These are phyloP conservation scores for Bostrychus sinensis DNA, from an alignment of 2,113 vertebrate genomes.

Conservation along the genomic window DNA sequence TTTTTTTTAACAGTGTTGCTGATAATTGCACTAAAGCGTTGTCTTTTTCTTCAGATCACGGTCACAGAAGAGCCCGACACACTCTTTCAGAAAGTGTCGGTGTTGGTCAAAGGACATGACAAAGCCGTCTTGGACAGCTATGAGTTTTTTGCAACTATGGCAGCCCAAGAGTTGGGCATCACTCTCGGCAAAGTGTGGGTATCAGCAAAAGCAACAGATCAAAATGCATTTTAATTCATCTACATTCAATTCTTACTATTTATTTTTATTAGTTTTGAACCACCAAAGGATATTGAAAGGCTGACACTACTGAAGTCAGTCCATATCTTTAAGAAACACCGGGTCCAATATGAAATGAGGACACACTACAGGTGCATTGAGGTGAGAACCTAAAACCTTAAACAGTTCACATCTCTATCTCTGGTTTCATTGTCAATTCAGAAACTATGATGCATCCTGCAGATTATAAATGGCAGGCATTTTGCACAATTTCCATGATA, in stretches of 20 bases:
- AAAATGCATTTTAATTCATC: not conserved
- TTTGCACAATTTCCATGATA: too few species aligned
- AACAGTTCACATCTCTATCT: not conserved
- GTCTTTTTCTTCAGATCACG: constrained; percentile 79
- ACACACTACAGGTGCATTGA: constrained; percentile 88
- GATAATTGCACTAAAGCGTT: not conserved
- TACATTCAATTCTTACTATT: not conserved
- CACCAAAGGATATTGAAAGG: constrained; percentile 84
- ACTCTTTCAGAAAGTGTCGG: constrained; percentile 86
- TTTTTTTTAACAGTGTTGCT: not conserved
- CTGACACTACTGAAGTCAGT: constrained; percentile 92
- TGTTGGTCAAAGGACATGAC: constrained; percentile 93
- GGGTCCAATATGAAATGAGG: constrained; percentile 98
- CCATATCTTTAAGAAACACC: constrained; percentile 97
- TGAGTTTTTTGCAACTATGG: constrained; percentile 89
- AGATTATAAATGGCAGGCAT: too few species aligned
- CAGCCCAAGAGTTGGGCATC: constrained; percentile 91
- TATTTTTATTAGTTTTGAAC: constrained; percentile 80
- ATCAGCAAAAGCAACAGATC: not conserved
- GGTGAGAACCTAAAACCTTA: constrained; percentile 74
- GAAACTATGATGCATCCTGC: too few species aligned
- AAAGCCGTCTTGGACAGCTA: constrained; percentile 93
- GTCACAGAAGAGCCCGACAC: constrained; percentile 88
- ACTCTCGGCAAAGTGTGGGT: constrained; percentile 90
- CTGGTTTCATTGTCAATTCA: too few species aligned